These are phyloP conservation scores for Campylomormyrus numenius DNA, from an alignment of 2,113 vertebrate species.

Conservation along the genomic window DNA sequence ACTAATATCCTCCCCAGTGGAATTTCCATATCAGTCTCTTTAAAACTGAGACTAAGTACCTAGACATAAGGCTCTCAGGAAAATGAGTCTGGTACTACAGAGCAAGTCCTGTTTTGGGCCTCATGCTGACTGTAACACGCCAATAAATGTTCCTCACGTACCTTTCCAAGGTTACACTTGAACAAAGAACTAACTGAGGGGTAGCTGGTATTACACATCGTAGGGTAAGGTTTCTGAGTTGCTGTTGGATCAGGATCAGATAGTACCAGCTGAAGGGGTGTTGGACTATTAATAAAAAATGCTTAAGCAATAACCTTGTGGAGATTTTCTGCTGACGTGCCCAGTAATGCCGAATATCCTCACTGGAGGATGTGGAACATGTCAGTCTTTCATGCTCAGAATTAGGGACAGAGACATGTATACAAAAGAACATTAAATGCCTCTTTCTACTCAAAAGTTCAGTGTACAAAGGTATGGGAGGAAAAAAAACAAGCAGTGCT, in stretches of 20 bases:
- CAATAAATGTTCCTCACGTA: not conserved
- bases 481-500: constrained; percentile 32
- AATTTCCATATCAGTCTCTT: not conserved
- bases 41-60: not conserved
- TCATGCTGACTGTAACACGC: not conserved
- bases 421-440: constrained; percentile 11
- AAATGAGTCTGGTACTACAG: not conserved
- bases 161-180: not conserved
- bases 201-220: not conserved
- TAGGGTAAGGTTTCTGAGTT: not conserved
- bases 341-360: constrained; percentile 35
- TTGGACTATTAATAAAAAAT: not conserved
- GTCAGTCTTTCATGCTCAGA: constrained; percentile 35
- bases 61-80: not conserved
- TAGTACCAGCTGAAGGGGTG: not conserved
- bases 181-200: not conserved
- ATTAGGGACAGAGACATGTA: constrained; percentile 16
- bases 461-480: constrained; percentile 7
- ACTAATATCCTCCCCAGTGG: not conserved
- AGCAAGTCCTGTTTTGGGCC: not conserved
- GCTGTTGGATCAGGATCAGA: not conserved
- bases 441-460: constrained; percentile 14
- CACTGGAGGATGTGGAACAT: constrained; percentile 15
- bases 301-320: not conserved
- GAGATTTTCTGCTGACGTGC: constrained; percentile 49